These are phyloP conservation scores for Tenthredo amoena DNA, from an alignment of 2,888 invertebrate species.

Conservation along the genomic window DNA sequence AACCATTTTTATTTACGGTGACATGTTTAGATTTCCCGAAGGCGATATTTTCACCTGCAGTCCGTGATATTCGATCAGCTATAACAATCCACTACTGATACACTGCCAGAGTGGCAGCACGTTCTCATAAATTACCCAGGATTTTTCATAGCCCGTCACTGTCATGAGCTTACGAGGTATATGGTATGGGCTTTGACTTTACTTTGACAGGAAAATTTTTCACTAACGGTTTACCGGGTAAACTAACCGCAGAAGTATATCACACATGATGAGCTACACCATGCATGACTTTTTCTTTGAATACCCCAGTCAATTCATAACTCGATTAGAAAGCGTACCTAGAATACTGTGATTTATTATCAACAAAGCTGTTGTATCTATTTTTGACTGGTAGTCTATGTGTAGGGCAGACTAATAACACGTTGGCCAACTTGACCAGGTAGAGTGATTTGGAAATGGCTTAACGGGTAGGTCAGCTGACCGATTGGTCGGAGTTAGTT, in stretches of 20 bases:
- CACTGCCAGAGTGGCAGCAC: not conserved
- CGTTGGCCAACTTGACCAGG: not conserved
- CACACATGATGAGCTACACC: not conserved
- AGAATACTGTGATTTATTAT: not conserved
- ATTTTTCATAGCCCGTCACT: constrained; percentile 2
- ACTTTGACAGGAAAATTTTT: not conserved
- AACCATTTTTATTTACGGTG: constrained; percentile 1
- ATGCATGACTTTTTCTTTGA: not conserved
- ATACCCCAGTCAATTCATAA: not conserved
- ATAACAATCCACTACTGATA: constrained; percentile 2
- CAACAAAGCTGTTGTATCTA: not conserved
- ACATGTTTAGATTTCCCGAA: not conserved
- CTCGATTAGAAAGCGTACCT: not conserved
- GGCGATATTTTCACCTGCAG: not conserved
- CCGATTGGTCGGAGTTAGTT: constrained; percentile 18
- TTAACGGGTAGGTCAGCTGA: not conserved
- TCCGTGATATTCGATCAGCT: constrained; percentile 25
- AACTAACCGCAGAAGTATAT: not conserved
- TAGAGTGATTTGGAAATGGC: constrained; percentile 27
- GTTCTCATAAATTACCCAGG: constrained; percentile 5
- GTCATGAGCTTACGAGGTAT: not conserved
- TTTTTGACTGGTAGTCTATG: not conserved
- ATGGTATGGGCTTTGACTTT: not conserved
- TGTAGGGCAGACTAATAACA: constrained; percentile 3
- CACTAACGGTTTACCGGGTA: not conserved